Percentiles rank a stretch among this genome's conserved stretches.
Conservation (phyloP, 2,113 vertebrate species). For the Hyaena hyaena region DNA sequence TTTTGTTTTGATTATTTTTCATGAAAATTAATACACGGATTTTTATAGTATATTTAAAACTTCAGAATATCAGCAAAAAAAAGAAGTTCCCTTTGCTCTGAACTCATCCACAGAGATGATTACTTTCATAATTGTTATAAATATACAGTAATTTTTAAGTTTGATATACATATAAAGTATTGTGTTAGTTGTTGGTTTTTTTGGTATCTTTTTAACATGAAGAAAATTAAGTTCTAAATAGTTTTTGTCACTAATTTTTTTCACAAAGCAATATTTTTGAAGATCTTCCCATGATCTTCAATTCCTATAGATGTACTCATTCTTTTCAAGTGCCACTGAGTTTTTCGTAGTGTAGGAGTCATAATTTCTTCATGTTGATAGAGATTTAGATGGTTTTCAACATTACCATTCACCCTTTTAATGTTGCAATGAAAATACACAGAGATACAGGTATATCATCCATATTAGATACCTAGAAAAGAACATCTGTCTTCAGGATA, state of each 20-base stretch:
- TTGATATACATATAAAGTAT: background rate
- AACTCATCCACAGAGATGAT: background rate
- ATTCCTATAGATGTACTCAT: background rate
- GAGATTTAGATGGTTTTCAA: background rate
- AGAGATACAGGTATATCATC: background rate
- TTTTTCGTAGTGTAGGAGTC: background rate
- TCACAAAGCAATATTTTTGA: background rate
- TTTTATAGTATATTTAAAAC: background rate
- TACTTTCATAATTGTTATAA: conserved; percentile 19
- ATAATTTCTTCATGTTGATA: background rate
- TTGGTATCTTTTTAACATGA: background rate
- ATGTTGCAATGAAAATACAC: background rate
- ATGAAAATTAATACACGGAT: background rate
- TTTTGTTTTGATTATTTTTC: background rate
- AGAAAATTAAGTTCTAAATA: background rate
- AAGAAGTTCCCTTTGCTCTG: background rate
- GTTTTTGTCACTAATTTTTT: background rate
- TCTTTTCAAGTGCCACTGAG: background rate
- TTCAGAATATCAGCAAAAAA: background rate
- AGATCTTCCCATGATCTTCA: background rate
- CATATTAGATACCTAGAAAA: background rate
- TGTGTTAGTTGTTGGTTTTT: background rate
- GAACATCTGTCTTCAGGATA: background rate
- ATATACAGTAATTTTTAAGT: background rate
- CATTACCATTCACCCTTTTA: background rate